phyloP scores from a whole-genome alignment of 2,113 vertebrate species.

The Mellivora capensis region DNA sequence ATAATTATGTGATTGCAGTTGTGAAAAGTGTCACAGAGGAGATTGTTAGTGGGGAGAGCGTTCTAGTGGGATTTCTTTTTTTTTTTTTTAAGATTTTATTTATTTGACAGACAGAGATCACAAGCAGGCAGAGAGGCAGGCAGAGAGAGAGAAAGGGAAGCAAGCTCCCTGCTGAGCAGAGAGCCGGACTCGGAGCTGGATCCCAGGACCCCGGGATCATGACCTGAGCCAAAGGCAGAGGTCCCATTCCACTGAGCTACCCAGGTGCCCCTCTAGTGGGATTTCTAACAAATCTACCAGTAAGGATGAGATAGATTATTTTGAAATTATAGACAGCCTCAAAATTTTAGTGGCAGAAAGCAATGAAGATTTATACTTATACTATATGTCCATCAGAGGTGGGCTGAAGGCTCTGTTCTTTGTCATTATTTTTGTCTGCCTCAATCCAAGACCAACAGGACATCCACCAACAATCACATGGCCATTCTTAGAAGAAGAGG shows the following conservation, averaged over 20 bases:
- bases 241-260: no score
- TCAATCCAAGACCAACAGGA: background rate
- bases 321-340: background rate
- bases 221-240: no score
- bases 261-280: background rate
- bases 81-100: no score
- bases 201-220: no score
- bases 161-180: no score
- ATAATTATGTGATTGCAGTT: background rate
- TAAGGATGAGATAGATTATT: background rate
- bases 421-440: background rate
- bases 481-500: background rate
- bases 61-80: background rate
- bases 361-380: background rate
- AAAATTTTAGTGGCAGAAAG: background rate
- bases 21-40: background rate
- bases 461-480: background rate
- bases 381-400: background rate
- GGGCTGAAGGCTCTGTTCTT: background rate
- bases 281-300: background rate
- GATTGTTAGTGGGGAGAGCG: background rate
- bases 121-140: no score
- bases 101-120: no score
- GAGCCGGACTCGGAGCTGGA: no score
- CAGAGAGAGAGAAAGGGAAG: no score